A percentile compares a stretch with the other conserved stretches of the same genome.
phyloP scores from a whole-genome alignment of 35 echinoderm and acorn worm species.

The Apostichopus parvimensis region DNA sequence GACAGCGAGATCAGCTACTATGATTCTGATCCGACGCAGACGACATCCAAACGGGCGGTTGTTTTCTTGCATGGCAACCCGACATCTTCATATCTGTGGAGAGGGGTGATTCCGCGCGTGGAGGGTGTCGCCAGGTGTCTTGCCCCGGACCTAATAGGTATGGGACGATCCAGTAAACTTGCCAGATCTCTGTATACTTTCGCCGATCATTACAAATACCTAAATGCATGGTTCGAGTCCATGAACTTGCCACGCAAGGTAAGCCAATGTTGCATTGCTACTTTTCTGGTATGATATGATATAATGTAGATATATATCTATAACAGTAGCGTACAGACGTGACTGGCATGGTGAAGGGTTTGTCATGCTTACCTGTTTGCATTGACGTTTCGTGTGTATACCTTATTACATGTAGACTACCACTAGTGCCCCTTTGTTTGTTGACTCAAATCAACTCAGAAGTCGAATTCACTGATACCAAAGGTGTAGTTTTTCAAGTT shows the following conservation, averaged over 20 bases:
- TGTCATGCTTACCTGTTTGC: no score
- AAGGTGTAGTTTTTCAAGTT: no score
- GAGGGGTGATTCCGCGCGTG: constrained; percentile 52
- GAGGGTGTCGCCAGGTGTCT: constrained; percentile 56
- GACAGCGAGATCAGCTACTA: constrained; percentile 54
- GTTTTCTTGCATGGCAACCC: constrained; percentile 66
- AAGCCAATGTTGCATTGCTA: neutral
- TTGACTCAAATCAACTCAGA: no score
- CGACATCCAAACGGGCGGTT: neutral
- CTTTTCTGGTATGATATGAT: no score
- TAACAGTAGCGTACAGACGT: no score
- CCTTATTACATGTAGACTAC: no score
- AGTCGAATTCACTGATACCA: no score
- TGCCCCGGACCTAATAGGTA: constrained; percentile 59
- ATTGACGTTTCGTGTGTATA: no score
- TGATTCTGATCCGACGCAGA: constrained; percentile 42
- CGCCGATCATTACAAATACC: constrained; percentile 54
- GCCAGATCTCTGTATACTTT: constrained; percentile 42
- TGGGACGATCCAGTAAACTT: constrained; percentile 54
- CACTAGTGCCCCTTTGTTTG: no score
- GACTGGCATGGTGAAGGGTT: no score
- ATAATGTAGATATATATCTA: no score
- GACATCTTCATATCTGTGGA: constrained; percentile 63
- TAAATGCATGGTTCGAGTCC: constrained; percentile 45
- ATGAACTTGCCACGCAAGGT: constrained; percentile 44